These are phyloP conservation scores for Caiman crocodilus DNA, from an alignment of 2,797 vertebrate genomes.

Conservation along the genomic window DNA sequence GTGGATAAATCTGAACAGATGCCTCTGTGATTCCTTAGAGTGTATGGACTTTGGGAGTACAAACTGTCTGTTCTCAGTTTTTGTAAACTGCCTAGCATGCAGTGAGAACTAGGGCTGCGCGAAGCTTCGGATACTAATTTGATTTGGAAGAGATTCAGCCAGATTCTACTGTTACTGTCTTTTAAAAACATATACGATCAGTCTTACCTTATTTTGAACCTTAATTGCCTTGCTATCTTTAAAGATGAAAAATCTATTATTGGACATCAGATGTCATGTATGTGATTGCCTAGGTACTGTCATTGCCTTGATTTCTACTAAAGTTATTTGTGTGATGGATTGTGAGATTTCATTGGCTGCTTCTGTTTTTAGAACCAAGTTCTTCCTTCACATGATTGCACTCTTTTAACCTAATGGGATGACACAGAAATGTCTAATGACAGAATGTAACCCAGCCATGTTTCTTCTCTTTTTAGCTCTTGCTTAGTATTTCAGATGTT, in stretches of 20 bases:
- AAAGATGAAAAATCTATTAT: neutral
- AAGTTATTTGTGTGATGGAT: neutral
- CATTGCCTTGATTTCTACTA: neutral
- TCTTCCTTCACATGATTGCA: neutral
- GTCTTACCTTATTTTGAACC: neutral
- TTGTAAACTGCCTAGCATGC: neutral
- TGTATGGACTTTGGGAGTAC: neutral
- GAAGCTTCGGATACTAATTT: too few relatives aligned
- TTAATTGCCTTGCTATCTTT: neutral
- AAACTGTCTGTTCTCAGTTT: neutral
- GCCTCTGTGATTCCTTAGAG: neutral
- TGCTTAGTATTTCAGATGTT: neutral
- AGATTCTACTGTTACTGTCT: neutral
- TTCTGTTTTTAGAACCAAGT: neutral
- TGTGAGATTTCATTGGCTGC: neutral
- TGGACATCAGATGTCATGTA: constrained; percentile 8
- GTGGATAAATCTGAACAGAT: neutral
- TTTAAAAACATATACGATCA: neutral
- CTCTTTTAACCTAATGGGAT: neutral
- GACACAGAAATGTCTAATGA: neutral
- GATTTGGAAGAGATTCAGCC: too few relatives aligned
- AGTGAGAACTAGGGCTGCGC: too few relatives aligned
- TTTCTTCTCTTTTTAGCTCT: neutral
- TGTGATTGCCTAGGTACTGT: rapidly evolving
- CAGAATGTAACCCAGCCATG: neutral